These are phyloP conservation scores for Thalassarche chlororhynchos DNA, from an alignment of 2,113 vertebrate genomes.

Conservation along the genomic window DNA sequence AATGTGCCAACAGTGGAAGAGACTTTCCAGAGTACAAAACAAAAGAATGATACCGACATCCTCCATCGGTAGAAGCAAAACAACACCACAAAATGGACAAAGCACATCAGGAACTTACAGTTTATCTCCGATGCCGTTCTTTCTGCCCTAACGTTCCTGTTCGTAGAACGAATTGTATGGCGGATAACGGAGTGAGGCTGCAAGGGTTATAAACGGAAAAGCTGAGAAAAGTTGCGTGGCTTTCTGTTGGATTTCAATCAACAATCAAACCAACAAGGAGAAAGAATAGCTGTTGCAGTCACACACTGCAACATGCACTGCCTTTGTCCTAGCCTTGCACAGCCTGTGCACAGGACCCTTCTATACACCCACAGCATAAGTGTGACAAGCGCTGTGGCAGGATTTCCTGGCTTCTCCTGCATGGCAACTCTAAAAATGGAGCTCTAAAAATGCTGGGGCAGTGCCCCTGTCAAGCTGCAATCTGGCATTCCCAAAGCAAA, in stretches of 20 bases:
- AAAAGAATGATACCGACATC: accelerated
- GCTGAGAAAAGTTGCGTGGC: neutral
- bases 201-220: neutral
- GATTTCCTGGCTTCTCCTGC: neutral
- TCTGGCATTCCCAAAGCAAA: neutral
- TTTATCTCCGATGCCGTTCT: constrained; percentile 93
- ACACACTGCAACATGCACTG: accelerated
- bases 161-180: constrained; percentile 94
- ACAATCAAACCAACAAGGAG: neutral
- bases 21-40: neutral
- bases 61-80: neutral
- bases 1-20: neutral
- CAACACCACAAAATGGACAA: neutral
- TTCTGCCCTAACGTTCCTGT: constrained; percentile 87
- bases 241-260: neutral
- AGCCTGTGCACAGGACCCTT: neutral
- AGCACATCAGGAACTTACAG: constrained; percentile 82
- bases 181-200: constrained; percentile 88
- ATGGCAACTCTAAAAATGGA: neutral
- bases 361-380: neutral
- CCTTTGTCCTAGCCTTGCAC: neutral
- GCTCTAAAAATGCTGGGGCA: neutral
- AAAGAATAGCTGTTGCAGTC: neutral
- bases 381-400: neutral
- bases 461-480: neutral